A percentile compares a stretch with the other conserved stretches of the same genome.
phyloP scores from a whole-genome alignment of 2,113 vertebrate genomes.

The Calonectris borealis region DNA sequence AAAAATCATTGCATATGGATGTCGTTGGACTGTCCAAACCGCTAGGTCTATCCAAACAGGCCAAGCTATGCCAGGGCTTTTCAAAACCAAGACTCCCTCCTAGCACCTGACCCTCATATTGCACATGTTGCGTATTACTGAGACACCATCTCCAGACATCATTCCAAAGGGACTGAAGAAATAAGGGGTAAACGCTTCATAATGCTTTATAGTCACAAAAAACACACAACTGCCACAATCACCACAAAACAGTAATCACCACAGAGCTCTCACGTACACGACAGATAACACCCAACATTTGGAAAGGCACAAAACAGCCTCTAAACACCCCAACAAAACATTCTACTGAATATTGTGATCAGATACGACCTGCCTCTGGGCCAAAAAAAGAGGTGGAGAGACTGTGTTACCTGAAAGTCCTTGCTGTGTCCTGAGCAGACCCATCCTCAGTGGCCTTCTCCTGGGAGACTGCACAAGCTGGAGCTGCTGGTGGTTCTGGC shows the following conservation, averaged over 20 bases:
- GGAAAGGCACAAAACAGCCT: background rate
- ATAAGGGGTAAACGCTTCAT: background rate
- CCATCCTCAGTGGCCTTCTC: background rate
- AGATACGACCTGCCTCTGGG: background rate
- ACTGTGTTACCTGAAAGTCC: background rate
- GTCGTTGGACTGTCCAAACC: constrained; percentile 43
- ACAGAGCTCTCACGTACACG: background rate
- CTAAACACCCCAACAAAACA: background rate
- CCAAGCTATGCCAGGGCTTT: constrained; percentile 9
- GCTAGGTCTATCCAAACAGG: background rate
- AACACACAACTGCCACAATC: rapidly evolving
- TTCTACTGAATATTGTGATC: background rate
- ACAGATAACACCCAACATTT: background rate
- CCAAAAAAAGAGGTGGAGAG: background rate
- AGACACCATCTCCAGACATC: background rate
- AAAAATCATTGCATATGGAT: constrained; percentile 65
- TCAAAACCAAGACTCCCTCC: background rate
- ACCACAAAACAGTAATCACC: no score
- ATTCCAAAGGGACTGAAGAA: background rate
- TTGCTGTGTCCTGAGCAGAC: background rate
- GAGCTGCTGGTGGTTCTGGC: background rate
- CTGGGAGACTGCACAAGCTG: rapidly evolving
- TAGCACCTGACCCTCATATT: constrained; percentile 5
- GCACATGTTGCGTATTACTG: background rate
- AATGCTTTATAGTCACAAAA: background rate